phyloP scores from a whole-genome alignment of 2,113 vertebrate genomes.

The Sterna hirundo region DNA sequence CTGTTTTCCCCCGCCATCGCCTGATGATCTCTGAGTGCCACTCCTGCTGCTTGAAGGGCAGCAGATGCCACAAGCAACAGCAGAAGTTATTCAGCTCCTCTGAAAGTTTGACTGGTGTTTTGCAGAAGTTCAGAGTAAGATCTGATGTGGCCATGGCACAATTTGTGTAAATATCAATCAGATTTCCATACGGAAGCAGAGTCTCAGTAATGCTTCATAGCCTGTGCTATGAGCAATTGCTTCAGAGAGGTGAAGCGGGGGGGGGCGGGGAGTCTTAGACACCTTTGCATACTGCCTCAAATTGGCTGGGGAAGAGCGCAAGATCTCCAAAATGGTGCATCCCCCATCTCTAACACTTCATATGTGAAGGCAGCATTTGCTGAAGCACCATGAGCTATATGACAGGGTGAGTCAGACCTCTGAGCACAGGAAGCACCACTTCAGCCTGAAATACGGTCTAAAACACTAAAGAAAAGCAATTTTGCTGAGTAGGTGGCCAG shows the following conservation, averaged over 20 bases:
- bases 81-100: not conserved
- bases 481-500: not conserved
- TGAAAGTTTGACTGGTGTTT: not conserved
- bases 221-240: not conserved
- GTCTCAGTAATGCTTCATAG: not conserved
- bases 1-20: not conserved
- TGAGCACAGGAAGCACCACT: not conserved
- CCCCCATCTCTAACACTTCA: not conserved
- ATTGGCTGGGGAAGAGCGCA: not conserved
- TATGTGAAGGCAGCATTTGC: not conserved
- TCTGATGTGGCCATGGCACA: not conserved
- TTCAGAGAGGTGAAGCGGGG: not conserved
- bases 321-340: rapidly evolving
- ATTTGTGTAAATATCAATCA: not conserved
- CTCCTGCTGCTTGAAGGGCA: not conserved
- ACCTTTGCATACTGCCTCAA: not conserved
- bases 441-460: not conserved
- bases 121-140: not conserved
- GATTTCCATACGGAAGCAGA: not conserved
- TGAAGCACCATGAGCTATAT: rapidly evolving
- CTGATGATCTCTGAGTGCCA: not conserved
- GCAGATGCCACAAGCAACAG: not conserved
- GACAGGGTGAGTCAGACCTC: not conserved
- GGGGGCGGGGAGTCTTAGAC: not conserved
- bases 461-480: not conserved